phyloP scores from a whole-genome alignment of 2,888 invertebrate genomes.

The Andricus quercusramuli region DNA sequence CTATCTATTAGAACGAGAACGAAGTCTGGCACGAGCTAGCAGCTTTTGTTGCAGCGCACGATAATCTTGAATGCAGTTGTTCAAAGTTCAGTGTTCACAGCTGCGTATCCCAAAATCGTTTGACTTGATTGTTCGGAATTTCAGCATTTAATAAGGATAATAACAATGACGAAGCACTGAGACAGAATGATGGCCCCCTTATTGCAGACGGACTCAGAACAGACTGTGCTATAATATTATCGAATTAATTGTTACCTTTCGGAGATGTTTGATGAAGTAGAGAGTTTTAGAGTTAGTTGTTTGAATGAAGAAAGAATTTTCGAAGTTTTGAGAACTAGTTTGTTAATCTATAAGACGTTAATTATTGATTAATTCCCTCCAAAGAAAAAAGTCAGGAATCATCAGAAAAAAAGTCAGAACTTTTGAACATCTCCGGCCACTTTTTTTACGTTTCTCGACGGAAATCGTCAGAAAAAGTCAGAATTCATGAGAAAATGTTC shows the following conservation, averaged over 20 bases:
- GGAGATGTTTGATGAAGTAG: neutral
- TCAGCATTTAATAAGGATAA: conserved; percentile 61
- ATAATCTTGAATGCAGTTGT: conserved; percentile 10
- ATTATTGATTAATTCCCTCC: too few relatives aligned
- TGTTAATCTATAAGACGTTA: too few relatives aligned
- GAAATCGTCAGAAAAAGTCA: too few relatives aligned
- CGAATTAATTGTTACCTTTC: conserved; percentile 7
- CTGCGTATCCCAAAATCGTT: conserved; percentile 13
- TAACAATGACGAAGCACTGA: conserved; percentile 59
- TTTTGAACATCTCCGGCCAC: too few relatives aligned
- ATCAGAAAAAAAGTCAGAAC: too few relatives aligned
- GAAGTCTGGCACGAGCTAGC: conserved; percentile 64
- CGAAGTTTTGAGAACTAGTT: too few relatives aligned
- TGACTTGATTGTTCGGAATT: conserved; percentile 20
- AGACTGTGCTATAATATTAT: neutral
- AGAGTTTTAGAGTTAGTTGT: neutral
- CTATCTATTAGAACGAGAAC: conserved; percentile 71
- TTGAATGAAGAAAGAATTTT: neutral
- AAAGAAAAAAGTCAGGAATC: too few relatives aligned
- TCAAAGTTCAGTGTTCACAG: neutral
- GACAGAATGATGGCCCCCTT: neutral
- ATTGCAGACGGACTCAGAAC: neutral
- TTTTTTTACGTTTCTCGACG: too few relatives aligned
- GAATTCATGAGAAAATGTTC: too few relatives aligned
- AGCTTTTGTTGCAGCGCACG: conserved; percentile 55